A percentile compares a stretch with the other conserved stretches of the same genome.
These are phyloP conservation scores for Phrynocephalus guinanensis DNA, from an alignment of 2,797 vertebrate genomes.

Conservation along the genomic window DNA sequence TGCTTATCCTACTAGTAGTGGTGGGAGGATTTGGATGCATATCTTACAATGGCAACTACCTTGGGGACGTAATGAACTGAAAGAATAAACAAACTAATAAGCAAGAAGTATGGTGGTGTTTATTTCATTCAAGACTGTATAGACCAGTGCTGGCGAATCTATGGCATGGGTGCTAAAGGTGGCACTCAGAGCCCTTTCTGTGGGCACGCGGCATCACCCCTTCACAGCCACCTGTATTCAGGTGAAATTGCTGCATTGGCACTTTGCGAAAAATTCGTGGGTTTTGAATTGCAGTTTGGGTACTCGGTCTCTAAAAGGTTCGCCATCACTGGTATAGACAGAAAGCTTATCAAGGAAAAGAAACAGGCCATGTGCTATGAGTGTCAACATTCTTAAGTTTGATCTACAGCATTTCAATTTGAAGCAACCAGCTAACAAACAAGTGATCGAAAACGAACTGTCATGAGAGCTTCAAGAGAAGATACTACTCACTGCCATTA, in stretches of 20 bases:
- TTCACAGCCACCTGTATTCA: too few relatives aligned
- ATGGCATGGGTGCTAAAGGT: too few relatives aligned
- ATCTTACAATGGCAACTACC: not conserved
- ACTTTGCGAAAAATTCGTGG: too few relatives aligned
- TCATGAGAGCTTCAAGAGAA: too few relatives aligned
- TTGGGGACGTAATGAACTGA: conserved; percentile 52
- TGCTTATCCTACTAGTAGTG: not conserved
- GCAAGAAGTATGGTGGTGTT: conserved; percentile 51
- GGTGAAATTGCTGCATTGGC: too few relatives aligned
- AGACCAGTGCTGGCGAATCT: too few relatives aligned
- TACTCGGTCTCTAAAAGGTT: too few relatives aligned
- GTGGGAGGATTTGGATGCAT: not conserved
- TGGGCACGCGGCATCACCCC: too few relatives aligned
- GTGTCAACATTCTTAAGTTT: not conserved
- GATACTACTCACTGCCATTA: too few relatives aligned
- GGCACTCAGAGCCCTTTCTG: too few relatives aligned
- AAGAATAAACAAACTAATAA: conserved; percentile 54
- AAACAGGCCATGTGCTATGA: not conserved
- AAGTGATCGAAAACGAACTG: not conserved
- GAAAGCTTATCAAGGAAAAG: conserved; percentile 11
- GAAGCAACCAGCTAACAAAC: not conserved
- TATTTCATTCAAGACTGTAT: conserved; percentile 53
- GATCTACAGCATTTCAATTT: not conserved
- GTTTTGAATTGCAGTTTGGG: too few relatives aligned
- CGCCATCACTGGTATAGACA: conserved; percentile 12